Conservation (phyloP, 1,140 invertebrate species). For the Cotesia vestalis region DNA sequence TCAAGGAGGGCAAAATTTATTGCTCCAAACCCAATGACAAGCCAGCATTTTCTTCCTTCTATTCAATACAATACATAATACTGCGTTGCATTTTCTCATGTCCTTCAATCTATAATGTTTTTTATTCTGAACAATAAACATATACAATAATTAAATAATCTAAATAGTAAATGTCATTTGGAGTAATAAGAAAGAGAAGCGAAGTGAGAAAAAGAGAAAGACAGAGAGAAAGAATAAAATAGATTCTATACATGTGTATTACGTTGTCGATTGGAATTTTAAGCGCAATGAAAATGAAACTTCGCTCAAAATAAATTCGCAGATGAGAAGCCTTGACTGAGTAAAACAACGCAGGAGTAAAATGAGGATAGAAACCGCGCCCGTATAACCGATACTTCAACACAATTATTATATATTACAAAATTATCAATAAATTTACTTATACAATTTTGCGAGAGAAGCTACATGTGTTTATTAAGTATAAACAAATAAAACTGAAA, state of each 20-base stretch:
- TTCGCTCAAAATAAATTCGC: conserved; percentile 27
- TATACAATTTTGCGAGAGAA: too few relatives aligned
- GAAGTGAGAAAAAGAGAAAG: too few relatives aligned
- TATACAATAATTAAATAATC: too few relatives aligned
- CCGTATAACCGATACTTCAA: conserved; percentile 9
- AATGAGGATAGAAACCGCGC: conserved; percentile 13
- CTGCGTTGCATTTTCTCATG: too few relatives aligned
- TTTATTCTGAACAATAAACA: too few relatives aligned
- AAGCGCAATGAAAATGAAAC: conserved; percentile 16
- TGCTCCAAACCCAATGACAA: conserved; percentile 2
- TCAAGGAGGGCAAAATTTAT: conserved; percentile 4
- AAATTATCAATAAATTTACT: not conserved
- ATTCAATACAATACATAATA: not conserved
- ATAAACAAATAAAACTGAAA: too few relatives aligned
- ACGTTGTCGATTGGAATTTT: conserved; percentile 22
- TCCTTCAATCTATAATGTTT: too few relatives aligned
- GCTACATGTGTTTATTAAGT: too few relatives aligned
- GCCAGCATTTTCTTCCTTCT: not conserved
- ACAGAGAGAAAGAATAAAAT: not conserved
- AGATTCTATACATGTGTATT: not conserved
- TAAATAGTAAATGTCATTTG: too few relatives aligned
- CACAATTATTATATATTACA: not conserved
- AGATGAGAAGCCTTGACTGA: conserved; percentile 19
- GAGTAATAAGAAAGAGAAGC: too few relatives aligned
- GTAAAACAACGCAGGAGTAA: conserved; percentile 3